phyloP scores from a whole-genome alignment of 2,797 vertebrate genomes.

The Lithobates pipiens region DNA sequence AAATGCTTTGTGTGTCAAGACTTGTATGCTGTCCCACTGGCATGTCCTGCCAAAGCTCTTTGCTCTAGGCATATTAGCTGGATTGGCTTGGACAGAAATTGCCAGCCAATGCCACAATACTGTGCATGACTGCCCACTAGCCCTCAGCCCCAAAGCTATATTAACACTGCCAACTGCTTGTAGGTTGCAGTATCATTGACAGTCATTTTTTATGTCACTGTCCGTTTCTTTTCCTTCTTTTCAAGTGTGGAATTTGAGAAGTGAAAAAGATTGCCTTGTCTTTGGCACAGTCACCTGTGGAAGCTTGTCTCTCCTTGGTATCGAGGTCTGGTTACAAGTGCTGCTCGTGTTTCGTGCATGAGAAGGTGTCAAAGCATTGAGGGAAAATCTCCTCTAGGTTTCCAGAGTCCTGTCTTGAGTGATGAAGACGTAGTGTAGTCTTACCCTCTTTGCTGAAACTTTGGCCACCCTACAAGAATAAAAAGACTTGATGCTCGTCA shows the following conservation, averaged over 20 bases:
- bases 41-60: conserved; percentile 8
- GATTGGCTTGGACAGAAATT: neutral
- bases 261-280: neutral
- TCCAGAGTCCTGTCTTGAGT: conserved; percentile 13
- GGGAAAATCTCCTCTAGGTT: conserved; percentile 10
- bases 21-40: conserved; percentile 21
- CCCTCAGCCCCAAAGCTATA: neutral
- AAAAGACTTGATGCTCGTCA: conserved; percentile 1
- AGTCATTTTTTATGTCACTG: neutral
- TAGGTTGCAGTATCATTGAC: neutral
- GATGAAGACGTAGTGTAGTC: conserved; percentile 31
- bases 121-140: conserved; percentile 13
- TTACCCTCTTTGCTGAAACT: conserved; percentile 19
- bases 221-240: neutral
- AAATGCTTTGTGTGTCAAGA: conserved; percentile 21
- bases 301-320: conserved; percentile 32
- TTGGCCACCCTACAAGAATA: conserved; percentile 24
- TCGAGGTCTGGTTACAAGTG: conserved; percentile 9
- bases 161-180: neutral
- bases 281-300: conserved; percentile 15
- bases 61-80: neutral
- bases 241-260: conserved; percentile 3
- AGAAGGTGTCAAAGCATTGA: conserved; percentile 40
- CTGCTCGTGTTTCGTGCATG: conserved; percentile 12
- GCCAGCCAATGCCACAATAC: neutral